Evolutionary conservation across 2,888 invertebrate species (phyloP).

Genomic region (Busseola fusca): DNA sequence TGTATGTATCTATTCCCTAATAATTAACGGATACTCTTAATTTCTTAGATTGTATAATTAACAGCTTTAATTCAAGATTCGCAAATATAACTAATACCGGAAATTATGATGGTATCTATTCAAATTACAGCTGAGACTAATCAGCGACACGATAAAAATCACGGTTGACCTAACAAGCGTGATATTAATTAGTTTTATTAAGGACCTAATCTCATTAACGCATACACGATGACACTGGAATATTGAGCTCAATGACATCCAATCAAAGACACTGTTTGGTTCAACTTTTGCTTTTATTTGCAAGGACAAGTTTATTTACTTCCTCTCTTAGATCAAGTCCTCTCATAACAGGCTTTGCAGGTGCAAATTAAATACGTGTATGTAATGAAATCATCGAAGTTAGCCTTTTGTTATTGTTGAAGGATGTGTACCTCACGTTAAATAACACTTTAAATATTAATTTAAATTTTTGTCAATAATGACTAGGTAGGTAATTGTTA

Average conservation of each 20-base stretch:
- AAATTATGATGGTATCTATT: constrained; percentile 38
- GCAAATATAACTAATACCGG: constrained; percentile 46
- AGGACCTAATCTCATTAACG: constrained; percentile 23
- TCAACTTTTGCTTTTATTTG: constrained; percentile 62
- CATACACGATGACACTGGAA: constrained; percentile 20
- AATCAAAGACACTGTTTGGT: constrained; percentile 56
- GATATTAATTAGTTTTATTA: constrained; percentile 8
- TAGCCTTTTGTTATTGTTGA: constrained; percentile 43
- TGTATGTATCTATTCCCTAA: not conserved
- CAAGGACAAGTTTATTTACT: constrained; percentile 59
- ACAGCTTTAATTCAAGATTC: constrained; percentile 4
- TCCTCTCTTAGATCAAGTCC: constrained; percentile 40
- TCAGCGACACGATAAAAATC: constrained; percentile 1
- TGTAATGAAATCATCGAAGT: constrained; percentile 30
- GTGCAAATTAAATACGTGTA: constrained; percentile 29
- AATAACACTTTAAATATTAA: constrained; percentile 59
- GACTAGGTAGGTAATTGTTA: constrained; percentile 66
- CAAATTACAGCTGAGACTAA: constrained; percentile 26
- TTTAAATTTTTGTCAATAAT: constrained; percentile 68
- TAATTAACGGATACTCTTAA: not conserved
- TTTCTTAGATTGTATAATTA: constrained; percentile 5
- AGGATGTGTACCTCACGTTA: constrained; percentile 54
- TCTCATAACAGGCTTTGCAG: constrained; percentile 30
- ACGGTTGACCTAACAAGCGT: constrained; percentile 4
- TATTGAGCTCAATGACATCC: constrained; percentile 40